phyloP scores from a whole-genome alignment of 2,888 invertebrate species.

The Pterostichus niger region DNA sequence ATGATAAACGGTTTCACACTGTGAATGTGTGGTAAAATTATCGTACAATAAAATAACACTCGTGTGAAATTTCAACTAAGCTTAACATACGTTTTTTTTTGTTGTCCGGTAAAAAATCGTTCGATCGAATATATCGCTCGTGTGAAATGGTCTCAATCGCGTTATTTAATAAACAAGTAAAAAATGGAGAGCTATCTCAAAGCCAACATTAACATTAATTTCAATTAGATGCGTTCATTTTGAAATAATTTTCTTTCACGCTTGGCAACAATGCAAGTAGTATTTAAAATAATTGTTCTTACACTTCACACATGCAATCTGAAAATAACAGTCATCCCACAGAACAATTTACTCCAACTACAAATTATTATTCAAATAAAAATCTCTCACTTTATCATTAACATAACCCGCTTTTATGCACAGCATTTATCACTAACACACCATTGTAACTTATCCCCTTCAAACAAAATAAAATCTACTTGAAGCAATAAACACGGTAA shows the following conservation, averaged over 20 bases:
- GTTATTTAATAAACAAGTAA: too few relatives aligned
- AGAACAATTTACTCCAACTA: conserved; percentile 41
- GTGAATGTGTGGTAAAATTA: too few relatives aligned
- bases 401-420: conserved; percentile 26
- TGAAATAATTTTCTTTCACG: conserved; percentile 36
- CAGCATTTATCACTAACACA: conserved; percentile 47
- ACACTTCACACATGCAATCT: conserved; percentile 41
- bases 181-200: too few relatives aligned
- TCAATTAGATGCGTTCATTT: conserved; percentile 20
- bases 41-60: too few relatives aligned
- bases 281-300: conserved; percentile 47
- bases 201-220: background rate
- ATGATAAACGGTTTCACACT: too few relatives aligned
- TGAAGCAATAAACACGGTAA: conserved; percentile 51
- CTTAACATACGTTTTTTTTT: too few relatives aligned
- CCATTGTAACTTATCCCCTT: conserved; percentile 47
- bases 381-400: conserved; percentile 47
- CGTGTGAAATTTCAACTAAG: too few relatives aligned
- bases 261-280: conserved; percentile 28
- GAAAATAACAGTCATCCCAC: conserved; percentile 21
- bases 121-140: too few relatives aligned
- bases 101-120: too few relatives aligned
- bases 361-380: conserved; percentile 46
- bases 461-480: conserved; percentile 43
- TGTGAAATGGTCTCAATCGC: too few relatives aligned